Percentiles rank a stretch among this genome's conserved stretches.
These are phyloP conservation scores for Lepidonotus clava DNA, from an alignment of 2,888 invertebrate genomes.

Conservation along the genomic window DNA sequence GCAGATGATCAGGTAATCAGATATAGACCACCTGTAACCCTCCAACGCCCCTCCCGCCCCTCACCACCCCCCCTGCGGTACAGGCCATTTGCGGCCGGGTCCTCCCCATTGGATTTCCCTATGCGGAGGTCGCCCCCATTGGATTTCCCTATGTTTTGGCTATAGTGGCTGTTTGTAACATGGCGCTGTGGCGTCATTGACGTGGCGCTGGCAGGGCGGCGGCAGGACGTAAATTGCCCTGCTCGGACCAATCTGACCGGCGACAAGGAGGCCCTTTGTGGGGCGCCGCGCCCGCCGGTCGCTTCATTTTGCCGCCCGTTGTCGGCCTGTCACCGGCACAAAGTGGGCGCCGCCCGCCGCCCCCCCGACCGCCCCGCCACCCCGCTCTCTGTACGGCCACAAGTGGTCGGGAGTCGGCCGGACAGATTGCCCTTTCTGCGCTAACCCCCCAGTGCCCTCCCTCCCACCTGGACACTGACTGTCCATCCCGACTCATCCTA, in stretches of 20 bases:
- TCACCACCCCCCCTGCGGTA: no score
- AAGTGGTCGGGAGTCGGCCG: not conserved
- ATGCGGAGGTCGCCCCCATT: no score
- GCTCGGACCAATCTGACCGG: not conserved
- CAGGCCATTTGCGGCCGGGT: no score
- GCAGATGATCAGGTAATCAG: no score
- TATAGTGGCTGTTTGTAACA: not conserved
- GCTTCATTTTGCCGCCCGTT: constrained; percentile 18
- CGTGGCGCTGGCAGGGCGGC: not conserved
- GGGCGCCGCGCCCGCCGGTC: not conserved
- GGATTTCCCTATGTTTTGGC: no score
- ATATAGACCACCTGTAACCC: no score
- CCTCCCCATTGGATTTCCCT: no score
- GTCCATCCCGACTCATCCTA: not conserved
- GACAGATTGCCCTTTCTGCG: not conserved
- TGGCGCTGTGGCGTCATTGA: not conserved
- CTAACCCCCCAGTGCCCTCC: not conserved
- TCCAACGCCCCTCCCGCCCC: no score
- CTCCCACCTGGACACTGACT: not conserved
- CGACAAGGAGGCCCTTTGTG: not conserved
- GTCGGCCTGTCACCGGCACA: constrained; percentile 1
- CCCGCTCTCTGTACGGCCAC: not conserved
- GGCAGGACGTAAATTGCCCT: not conserved
- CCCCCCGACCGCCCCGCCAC: not conserved
- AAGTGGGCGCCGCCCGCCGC: not conserved